These are phyloP conservation scores for Automeris io DNA, from an alignment of 2,888 invertebrate genomes.

Conservation along the genomic window DNA sequence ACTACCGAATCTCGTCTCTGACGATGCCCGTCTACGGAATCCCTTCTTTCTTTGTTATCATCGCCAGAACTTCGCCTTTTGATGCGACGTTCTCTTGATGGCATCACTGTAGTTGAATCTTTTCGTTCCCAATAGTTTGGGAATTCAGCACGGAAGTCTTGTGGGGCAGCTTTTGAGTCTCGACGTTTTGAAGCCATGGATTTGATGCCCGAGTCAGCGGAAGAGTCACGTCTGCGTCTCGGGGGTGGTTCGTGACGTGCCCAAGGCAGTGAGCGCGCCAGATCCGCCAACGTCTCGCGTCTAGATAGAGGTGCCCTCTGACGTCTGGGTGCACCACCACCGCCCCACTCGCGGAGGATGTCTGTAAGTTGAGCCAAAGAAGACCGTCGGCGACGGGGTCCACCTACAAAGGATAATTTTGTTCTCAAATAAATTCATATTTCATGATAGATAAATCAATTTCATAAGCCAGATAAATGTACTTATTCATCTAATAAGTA, in stretches of 20 bases:
- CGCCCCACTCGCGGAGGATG: conserved; percentile 91
- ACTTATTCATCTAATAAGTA: too few species aligned
- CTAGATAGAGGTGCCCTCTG: conserved; percentile 84
- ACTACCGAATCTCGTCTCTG: conserved; percentile 83
- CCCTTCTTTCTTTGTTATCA: conserved; percentile 74
- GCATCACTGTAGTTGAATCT: conserved; percentile 77
- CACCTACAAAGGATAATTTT: too few species aligned
- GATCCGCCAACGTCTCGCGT: conserved; percentile 91
- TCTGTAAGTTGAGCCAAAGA: conserved; percentile 93
- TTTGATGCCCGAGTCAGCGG: conserved; percentile 90
- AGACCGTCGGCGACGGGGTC: conserved; percentile 85
- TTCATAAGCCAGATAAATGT: too few species aligned
- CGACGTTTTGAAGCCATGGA: conserved; percentile 84
- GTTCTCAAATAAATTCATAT: too few species aligned
- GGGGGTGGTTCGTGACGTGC: conserved; percentile 78
- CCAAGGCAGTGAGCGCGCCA: conserved; percentile 91
- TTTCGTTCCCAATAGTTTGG: conserved; percentile 83
- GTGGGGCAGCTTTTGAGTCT: conserved; percentile 82
- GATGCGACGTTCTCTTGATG: conserved; percentile 61
- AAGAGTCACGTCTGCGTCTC: conserved; percentile 90
- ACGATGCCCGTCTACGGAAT: conserved; percentile 82
- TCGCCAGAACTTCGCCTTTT: conserved; percentile 81
- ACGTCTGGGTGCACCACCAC: conserved; percentile 74
- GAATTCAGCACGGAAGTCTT: conserved; percentile 83
- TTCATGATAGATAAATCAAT: too few species aligned